These are phyloP conservation scores for Argentina silus DNA, from an alignment of 2,797 vertebrate species.

Conservation along the genomic window DNA sequence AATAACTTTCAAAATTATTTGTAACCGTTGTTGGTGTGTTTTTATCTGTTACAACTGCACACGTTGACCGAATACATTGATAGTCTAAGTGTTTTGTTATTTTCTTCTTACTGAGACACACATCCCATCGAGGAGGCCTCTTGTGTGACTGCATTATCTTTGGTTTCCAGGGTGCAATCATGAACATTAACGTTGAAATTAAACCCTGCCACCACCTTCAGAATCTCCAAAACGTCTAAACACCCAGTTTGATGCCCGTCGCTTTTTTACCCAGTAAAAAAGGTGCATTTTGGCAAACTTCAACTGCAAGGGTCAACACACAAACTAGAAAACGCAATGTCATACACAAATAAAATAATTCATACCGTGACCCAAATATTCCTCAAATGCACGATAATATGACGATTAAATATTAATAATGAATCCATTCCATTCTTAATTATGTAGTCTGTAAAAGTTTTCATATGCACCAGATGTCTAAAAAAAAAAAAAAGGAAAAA, in stretches of 20 bases:
- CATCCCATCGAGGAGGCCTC: background rate
- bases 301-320: background rate
- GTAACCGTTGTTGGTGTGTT: too few species aligned
- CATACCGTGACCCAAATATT: background rate
- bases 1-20: too few species aligned
- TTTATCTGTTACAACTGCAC: too few species aligned
- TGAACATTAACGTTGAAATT: background rate
- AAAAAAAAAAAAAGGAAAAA: background rate
- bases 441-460: background rate
- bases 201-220: background rate
- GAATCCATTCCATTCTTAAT: background rate
- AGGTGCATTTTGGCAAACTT: too few species aligned
- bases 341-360: background rate
- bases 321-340: background rate
- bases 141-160: background rate
- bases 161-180: too few species aligned
- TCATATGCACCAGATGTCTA: background rate
- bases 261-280: too few species aligned
- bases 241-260: too few species aligned
- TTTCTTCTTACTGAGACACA: background rate
- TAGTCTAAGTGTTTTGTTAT: background rate
- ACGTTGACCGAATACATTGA: too few species aligned
- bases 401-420: background rate
- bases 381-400: background rate
- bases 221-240: background rate